phyloP scores from a whole-genome alignment of 2,888 invertebrate genomes.

The Girardia tigrina region DNA sequence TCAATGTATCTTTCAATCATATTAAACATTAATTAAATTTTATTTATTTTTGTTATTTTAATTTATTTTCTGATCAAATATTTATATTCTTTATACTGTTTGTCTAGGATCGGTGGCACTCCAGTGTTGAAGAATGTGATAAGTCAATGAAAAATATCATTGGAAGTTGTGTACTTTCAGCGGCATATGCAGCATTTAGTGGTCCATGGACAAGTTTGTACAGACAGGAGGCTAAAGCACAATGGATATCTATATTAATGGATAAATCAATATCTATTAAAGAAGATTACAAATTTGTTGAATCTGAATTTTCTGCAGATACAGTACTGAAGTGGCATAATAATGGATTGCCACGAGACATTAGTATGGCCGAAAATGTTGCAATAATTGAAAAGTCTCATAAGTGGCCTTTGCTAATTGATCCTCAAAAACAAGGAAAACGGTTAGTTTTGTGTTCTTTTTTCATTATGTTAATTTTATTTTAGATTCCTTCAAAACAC shows the following conservation, averaged over 20 bases:
- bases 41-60: too few relatives aligned
- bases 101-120: slow-evolving; percentile 45
- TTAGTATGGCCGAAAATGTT: slow-evolving; percentile 48
- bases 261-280: slow-evolving; percentile 43
- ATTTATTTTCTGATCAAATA: too few relatives aligned
- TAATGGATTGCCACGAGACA: slow-evolving; percentile 46
- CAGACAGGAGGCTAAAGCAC: slow-evolving; percentile 40
- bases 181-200: slow-evolving; percentile 46
- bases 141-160: slow-evolving; percentile 44
- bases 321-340: slow-evolving; percentile 48
- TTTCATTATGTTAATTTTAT: neutral
- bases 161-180: slow-evolving; percentile 47
- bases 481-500: neutral
- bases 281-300: slow-evolving; percentile 36
- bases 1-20: too few relatives aligned
- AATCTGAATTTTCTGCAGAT: slow-evolving; percentile 30
- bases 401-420: slow-evolving; percentile 49
- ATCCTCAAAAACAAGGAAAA: slow-evolving; percentile 49
- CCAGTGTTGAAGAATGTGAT: slow-evolving; percentile 44
- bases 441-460: slow-evolving; percentile 39
- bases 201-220: slow-evolving; percentile 47
- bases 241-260: slow-evolving; percentile 42
- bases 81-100: too few relatives aligned
- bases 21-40: too few relatives aligned
- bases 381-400: slow-evolving; percentile 46